Evolutionary conservation across 1,140 invertebrate genomes (phyloP).

Genomic region (Drosophila triauraria): DNA sequence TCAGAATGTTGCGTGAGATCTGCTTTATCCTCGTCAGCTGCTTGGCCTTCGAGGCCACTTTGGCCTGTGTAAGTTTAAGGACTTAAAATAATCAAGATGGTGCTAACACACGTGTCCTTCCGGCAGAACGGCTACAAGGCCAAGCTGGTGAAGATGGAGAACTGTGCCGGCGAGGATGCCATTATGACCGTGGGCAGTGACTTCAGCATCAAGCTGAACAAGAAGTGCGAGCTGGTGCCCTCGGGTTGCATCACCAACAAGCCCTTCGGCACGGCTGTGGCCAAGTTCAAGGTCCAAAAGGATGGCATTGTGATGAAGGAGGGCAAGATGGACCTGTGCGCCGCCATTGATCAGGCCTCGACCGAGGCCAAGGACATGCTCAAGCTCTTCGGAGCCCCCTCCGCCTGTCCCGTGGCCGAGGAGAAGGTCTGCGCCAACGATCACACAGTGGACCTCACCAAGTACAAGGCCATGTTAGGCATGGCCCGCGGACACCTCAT

Average conservation of each 20-base stretch:
- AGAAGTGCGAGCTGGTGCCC: constrained; percentile 80
- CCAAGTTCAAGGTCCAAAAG: constrained; percentile 76
- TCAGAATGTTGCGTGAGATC: constrained; percentile 55
- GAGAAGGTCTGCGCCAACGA: constrained; percentile 80
- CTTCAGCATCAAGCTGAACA: constrained; percentile 76
- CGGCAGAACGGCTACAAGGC: constrained; percentile 80
- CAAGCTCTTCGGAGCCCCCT: constrained; percentile 75
- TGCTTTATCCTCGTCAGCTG: constrained; percentile 49
- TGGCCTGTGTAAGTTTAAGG: constrained; percentile 71
- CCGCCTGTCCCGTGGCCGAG: constrained; percentile 74
- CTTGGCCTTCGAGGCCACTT: constrained; percentile 47
- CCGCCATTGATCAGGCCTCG: constrained; percentile 62
- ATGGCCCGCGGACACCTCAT: constrained; percentile 77
- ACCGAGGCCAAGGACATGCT: constrained; percentile 75
- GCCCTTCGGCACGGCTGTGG: constrained; percentile 67
- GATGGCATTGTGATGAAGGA: constrained; percentile 79
- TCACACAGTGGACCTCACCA: constrained; percentile 70
- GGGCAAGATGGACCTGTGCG: constrained; percentile 78
- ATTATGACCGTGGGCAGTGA: constrained; percentile 65
- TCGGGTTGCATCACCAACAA: constrained; percentile 75
- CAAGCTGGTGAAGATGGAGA: constrained; percentile 76
- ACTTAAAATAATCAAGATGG: not conserved
- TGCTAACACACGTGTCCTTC: not conserved
- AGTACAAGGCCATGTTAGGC: constrained; percentile 79
- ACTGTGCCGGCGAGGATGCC: constrained; percentile 72